Evolutionary conservation across 2,888 invertebrate genomes (phyloP).

Genomic region (Dryobotodes eremita): DNA sequence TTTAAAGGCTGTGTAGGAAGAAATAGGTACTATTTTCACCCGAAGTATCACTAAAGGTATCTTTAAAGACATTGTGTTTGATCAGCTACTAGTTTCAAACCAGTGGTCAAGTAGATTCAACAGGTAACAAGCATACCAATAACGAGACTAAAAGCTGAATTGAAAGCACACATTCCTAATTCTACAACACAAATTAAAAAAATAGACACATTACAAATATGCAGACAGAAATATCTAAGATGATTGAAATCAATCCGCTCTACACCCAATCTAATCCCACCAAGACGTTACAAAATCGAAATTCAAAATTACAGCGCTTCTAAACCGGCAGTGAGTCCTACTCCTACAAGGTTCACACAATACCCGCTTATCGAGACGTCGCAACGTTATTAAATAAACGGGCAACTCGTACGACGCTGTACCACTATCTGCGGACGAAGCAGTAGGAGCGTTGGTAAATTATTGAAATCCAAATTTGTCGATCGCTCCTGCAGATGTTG

Average conservation of each 20-base stretch:
- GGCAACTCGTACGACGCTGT: constrained; percentile 73
- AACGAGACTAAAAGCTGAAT: background rate
- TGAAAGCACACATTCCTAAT: background rate
- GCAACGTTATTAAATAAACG: constrained; percentile 89
- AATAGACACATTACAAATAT: background rate
- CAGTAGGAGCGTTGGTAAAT: constrained; percentile 73
- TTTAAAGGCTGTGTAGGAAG: background rate
- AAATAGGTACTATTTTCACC: background rate
- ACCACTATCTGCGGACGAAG: constrained; percentile 75
- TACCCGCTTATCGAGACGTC: constrained; percentile 83
- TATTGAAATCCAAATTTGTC: constrained; percentile 78
- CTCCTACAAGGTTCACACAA: constrained; percentile 77
- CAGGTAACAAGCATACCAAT: background rate
- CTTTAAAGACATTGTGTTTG: background rate
- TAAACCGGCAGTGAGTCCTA: constrained; percentile 62
- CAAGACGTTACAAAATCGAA: constrained; percentile 24
- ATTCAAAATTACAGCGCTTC: constrained; percentile 46
- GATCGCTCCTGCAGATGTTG: constrained; percentile 72
- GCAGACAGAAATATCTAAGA: background rate
- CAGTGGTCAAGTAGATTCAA: background rate
- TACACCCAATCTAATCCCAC: background rate
- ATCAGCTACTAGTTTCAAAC: background rate
- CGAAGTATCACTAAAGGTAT: background rate
- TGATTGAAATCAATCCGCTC: constrained; percentile 20
- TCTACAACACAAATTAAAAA: background rate